Conservation (phyloP, 1,140 invertebrate species). For the Campodea augens region DNA sequence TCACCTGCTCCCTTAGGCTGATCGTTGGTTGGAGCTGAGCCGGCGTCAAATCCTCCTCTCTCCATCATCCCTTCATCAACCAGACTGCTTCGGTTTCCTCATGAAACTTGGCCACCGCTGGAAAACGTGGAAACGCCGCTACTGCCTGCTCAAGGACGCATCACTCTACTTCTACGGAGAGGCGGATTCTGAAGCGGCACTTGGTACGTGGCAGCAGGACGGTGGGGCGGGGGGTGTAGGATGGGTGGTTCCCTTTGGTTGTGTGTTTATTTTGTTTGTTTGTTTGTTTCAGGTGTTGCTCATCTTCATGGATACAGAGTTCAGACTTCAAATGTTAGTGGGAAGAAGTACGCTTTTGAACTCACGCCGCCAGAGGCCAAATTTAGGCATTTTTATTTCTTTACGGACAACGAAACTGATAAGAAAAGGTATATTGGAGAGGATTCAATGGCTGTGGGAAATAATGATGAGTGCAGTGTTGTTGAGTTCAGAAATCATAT, state of each 20-base stretch:
- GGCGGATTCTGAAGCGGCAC: conserved; percentile 60
- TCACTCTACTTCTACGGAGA: conserved; percentile 87
- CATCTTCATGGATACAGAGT: conserved; percentile 88
- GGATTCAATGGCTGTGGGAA: neutral
- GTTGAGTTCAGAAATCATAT: neutral
- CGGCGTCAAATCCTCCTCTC: conserved; percentile 24
- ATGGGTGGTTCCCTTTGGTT: too few relatives aligned
- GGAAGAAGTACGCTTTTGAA: conserved; percentile 73
- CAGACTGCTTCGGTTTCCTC: conserved; percentile 81
- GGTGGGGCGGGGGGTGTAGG: too few relatives aligned
- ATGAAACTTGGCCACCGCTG: conserved; percentile 46
- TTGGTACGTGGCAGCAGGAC: too few relatives aligned
- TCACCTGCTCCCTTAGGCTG: too few relatives aligned
- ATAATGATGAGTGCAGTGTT: neutral
- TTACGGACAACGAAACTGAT: conserved; percentile 83
- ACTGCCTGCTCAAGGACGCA: conserved; percentile 88
- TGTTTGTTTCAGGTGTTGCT: conserved; percentile 44
- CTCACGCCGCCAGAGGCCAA: conserved; percentile 68
- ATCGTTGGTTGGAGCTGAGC: conserved; percentile 56
- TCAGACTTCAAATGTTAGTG: conserved; percentile 48
- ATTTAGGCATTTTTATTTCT: conserved; percentile 76
- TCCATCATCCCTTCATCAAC: conserved; percentile 45
- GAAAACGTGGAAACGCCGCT: conserved; percentile 73
- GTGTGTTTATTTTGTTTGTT: conserved; percentile 5
- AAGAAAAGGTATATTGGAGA: conserved; percentile 56